Conservation (phyloP, 2,113 vertebrate genomes). For the Pangasianodon hypophthalmus region DNA sequence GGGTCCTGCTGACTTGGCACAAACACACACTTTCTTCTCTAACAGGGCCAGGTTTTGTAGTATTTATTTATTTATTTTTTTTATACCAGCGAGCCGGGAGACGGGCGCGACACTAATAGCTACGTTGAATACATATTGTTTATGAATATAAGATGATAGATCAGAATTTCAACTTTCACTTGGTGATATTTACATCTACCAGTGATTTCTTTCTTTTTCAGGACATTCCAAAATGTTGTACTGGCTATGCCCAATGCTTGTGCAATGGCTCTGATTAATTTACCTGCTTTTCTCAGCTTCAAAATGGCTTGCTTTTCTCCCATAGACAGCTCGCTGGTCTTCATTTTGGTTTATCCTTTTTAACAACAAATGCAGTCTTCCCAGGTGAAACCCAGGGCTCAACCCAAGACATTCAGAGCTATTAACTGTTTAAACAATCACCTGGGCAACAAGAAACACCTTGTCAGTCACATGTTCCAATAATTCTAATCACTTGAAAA, state of each 20-base stretch:
- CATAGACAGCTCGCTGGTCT: neutral
- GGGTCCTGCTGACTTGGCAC: neutral
- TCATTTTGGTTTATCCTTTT: neutral
- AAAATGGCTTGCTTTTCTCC: neutral
- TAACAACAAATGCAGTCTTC: neutral
- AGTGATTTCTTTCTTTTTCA: neutral
- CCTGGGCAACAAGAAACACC: neutral
- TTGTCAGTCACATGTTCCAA: neutral
- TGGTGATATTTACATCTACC: neutral
- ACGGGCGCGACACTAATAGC: neutral
- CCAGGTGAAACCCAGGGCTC: neutral
- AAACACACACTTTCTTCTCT: neutral
- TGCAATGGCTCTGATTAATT: neutral
- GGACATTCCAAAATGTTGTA: neutral
- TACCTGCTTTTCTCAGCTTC: neutral
- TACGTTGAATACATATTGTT: neutral
- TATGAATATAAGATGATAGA: neutral
- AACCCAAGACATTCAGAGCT: neutral
- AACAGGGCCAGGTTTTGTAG: neutral
- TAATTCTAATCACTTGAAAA: neutral
- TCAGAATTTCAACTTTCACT: neutral
- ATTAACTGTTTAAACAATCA: neutral
- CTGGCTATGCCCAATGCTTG: neutral
- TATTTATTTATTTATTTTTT: neutral
- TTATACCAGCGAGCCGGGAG: neutral